A percentile compares a stretch with the other conserved stretches of the same genome.
phyloP scores from a whole-genome alignment of 1,140 invertebrate genomes.

The Brachystomella parvula region DNA sequence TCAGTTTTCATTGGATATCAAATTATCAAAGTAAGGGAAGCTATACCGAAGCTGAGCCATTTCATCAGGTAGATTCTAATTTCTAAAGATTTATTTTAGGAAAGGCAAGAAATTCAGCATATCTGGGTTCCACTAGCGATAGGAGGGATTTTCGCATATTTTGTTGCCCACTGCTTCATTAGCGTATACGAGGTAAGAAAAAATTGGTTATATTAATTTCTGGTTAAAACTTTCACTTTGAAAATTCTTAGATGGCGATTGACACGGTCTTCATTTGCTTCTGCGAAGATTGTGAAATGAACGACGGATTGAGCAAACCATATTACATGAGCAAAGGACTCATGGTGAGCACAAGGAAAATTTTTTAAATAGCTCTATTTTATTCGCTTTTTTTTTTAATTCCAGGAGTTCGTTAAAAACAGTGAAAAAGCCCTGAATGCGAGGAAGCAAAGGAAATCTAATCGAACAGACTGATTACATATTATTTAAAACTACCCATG shows the following conservation, averaged over 20 bases:
- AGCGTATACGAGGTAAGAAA: slow-evolving; percentile 65
- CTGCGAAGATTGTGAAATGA: slow-evolving; percentile 65
- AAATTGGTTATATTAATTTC: not conserved
- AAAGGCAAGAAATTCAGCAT: slow-evolving; percentile 55
- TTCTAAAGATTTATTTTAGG: slow-evolving; percentile 43
- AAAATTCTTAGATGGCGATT: slow-evolving; percentile 60
- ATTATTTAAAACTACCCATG: too few relatives aligned
- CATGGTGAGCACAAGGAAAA: slow-evolving; percentile 48
- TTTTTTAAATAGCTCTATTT: slow-evolving; percentile 6
- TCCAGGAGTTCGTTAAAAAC: slow-evolving; percentile 56
- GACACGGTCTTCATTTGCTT: slow-evolving; percentile 77
- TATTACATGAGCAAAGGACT: slow-evolving; percentile 68
- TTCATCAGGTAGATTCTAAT: not conserved
- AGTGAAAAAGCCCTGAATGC: slow-evolving; percentile 51
- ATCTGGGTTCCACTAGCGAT: slow-evolving; percentile 59
- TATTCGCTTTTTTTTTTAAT: slow-evolving; percentile 27
- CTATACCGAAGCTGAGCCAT: not conserved
- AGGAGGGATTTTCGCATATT: slow-evolving; percentile 58
- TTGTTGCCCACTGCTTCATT: slow-evolving; percentile 66
- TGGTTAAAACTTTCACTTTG: slow-evolving; percentile 2
- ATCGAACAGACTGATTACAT: too few relatives aligned
- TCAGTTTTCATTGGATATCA: slow-evolving; percentile 55
- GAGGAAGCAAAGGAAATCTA: slow-evolving; percentile 31
- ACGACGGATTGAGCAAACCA: slow-evolving; percentile 61
- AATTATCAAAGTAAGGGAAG: slow-evolving; percentile 51